Conservation (phyloP, 2,888 invertebrate genomes). For the Lycia hirtaria region DNA sequence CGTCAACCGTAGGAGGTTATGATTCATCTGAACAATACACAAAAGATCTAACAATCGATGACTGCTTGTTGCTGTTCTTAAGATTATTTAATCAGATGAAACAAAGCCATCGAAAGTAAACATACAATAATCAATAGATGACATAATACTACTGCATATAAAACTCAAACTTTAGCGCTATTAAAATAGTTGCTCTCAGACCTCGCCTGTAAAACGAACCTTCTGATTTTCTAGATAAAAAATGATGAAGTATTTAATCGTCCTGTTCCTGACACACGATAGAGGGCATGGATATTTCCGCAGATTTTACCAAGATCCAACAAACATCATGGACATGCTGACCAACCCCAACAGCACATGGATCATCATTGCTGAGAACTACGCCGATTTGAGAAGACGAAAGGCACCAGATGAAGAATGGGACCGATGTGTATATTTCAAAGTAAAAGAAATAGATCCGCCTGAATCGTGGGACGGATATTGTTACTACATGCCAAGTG, state of each 20-base stretch:
- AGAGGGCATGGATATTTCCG: neutral
- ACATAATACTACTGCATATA: too few species aligned
- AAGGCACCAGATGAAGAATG: neutral
- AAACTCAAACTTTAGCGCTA: too few species aligned
- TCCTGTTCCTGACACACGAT: neutral
- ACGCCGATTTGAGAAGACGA: neutral
- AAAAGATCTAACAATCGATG: too few species aligned
- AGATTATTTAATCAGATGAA: too few species aligned
- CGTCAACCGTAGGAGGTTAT: too few species aligned
- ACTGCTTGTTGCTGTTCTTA: too few species aligned
- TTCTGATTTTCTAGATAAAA: too few species aligned
- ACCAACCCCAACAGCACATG: neutral
- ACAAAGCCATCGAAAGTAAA: too few species aligned
- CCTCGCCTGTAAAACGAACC: too few species aligned
- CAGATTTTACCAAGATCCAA: neutral
- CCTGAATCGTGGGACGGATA: neutral
- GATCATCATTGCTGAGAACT: neutral
- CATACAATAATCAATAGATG: too few species aligned
- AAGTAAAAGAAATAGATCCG: neutral
- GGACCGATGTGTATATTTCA: neutral
- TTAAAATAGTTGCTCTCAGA: too few species aligned
- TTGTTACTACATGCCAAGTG: neutral
- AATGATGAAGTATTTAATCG: neutral
- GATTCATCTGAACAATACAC: too few species aligned
- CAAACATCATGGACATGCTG: neutral